phyloP scores from a whole-genome alignment of 2,888 invertebrate genomes.

The Ormyrus labotus region DNA sequence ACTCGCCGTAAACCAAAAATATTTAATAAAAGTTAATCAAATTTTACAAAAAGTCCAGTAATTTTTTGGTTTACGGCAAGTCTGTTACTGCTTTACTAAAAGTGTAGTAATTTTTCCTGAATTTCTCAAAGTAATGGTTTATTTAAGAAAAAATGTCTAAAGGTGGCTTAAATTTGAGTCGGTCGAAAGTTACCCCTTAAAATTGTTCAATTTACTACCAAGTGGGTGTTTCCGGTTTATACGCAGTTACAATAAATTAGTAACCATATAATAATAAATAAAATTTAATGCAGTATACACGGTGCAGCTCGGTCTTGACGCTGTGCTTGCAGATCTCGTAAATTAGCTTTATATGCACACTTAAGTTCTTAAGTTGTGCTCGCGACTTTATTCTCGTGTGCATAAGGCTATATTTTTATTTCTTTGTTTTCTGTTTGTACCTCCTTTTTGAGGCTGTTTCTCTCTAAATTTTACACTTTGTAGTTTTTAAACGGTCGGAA shows the following conservation, averaged over 20 bases:
- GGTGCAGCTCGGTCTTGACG: neutral
- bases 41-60: too few relatives aligned
- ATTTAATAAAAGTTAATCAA: too few relatives aligned
- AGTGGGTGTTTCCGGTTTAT: too few relatives aligned
- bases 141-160: too few relatives aligned
- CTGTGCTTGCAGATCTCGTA: neutral
- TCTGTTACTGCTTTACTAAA: too few relatives aligned
- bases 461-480: neutral
- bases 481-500: neutral
- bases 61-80: too few relatives aligned
- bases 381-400: slow-evolving; percentile 6
- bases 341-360: neutral
- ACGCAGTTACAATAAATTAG: neutral
- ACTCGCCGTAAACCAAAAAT: too few relatives aligned
- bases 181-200: too few relatives aligned
- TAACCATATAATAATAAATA: slow-evolving; percentile 3
- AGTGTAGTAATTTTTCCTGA: too few relatives aligned
- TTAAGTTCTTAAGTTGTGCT: slow-evolving; percentile 5
- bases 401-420: slow-evolving; percentile 14
- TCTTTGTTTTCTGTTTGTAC: neutral
- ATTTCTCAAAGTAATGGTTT: too few relatives aligned
- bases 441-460: neutral
- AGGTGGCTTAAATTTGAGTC: too few relatives aligned
- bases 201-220: too few relatives aligned
- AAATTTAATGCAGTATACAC: slow-evolving; percentile 9